Evolutionary conservation across 2,113 vertebrate genomes (phyloP), one percentile per base, ranked within the genome.

Genomic region (Uropsilus gracilis): DNA sequence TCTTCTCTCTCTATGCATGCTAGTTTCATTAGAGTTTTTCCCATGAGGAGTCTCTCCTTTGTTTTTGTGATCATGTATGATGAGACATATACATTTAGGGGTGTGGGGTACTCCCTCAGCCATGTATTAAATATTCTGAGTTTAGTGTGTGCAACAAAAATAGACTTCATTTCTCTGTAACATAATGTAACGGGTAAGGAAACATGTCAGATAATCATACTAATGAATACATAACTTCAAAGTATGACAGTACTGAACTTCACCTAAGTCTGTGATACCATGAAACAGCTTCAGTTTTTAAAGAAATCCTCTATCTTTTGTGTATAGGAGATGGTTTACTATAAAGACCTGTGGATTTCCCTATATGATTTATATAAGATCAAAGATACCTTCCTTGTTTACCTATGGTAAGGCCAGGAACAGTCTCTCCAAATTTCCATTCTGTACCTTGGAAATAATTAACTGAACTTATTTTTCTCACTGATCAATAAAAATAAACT

Each of bases 391-490:
- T 22, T 30, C 11, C 32, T 30, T 64, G 42, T 64, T 82, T 57
- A 57, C 17, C 4, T 32, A 86, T 37, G 32, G 42, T 37, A 57
- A n/a, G 39, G 18, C 3, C 61, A 57, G 20, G 17, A 24, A 53
- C 0, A 39, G 18, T 37, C 8, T 5, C 18, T 73, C 66, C 37
- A 63, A 46, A 72, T 73, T 80, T 55, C n/a, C 5, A 20, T 72
- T 69, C 50, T 82, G 66, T 72, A 50, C 55, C n/a, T 80, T 55
- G 86, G 22, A 90, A 94, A 55, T 13, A 30, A 86, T 90, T 53
- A 48, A 16, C 18, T 61, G 71, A 71, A 63, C 34, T 63, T 17
- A 53, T 42, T 44, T 5, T 13, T 2, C n/a, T 13, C 50, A 63
- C 34, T 85, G 72, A 50, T 34, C 50, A 71, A 63, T 71, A 44